Base-by-base conservation (phyloP, 2,113 vertebrate genomes). In the Monarcha castaneiventris region DNA sequence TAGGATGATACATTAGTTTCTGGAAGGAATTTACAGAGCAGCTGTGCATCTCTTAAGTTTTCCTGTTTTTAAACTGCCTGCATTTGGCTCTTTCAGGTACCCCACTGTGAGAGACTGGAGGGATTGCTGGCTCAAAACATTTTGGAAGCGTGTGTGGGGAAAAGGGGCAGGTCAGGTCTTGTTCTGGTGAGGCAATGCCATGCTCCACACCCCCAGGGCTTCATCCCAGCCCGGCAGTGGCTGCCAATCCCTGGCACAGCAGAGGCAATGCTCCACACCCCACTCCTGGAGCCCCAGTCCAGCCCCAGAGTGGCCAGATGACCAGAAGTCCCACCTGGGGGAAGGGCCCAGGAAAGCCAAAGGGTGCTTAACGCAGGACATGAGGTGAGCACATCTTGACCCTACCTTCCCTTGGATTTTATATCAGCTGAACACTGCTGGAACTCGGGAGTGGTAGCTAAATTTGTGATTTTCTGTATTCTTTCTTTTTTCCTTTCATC, bases 11-110 rank as follows among this genome's bases (percentile, higher is more conserved):
- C 20, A 62, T 81, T 58, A 73, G 16, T 20, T 83, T 67, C 62
- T 77, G 51, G 33, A 83, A 93, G 49, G 85, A 74, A 95, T 74
- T 80, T 86, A 49, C 29, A 48, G 43, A 84, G 55, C 39, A 69
- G 55, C 16, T 81, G 55, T 69, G 52, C 29, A 29, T 71, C 71
- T 83, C 37, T 71, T 79, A 72, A 37, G 10, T 14, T 5, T 3
- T 8, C 21, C 27, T 30, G 23, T 83, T 76, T 83, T 62, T 35
- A 69, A 79, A 74, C 44, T 67, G 25, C 20, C 7, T 16, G 18
- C 23, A 44, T 74, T 68, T 67, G 55, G 33, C 37, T 72, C 80
- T 63, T 86, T 67, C 20, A 59, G 55, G 27, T 58, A 77, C 39
- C 16, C 16, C 3, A 1, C 18, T 13, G 15, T 33, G 84, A 69